Percentiles rank a stretch among this genome's conserved stretches.
Evolutionary conservation across 2,888 invertebrate species (phyloP).

Genomic region (Latrodectus hesperus): DNA sequence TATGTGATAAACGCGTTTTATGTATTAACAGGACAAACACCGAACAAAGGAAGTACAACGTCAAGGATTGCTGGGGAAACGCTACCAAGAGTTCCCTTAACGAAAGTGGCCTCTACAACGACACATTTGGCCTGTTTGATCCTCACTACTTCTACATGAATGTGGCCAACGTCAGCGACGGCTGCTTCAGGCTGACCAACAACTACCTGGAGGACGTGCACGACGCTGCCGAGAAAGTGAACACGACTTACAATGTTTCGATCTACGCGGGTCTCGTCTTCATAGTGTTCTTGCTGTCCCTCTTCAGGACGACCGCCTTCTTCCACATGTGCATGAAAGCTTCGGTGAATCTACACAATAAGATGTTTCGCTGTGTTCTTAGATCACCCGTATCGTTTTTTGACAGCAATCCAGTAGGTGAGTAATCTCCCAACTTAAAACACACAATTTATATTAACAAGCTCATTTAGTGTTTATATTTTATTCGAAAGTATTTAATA

Average conservation of each 20-base stretch:
- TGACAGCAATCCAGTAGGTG: slow-evolving; percentile 77
- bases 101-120: slow-evolving; percentile 36
- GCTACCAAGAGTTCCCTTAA: slow-evolving; percentile 39
- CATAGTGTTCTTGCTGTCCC: slow-evolving; percentile 67
- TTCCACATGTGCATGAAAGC: slow-evolving; percentile 71
- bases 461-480: no score
- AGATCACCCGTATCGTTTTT: slow-evolving; percentile 76
- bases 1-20: not conserved
- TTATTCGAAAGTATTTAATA: no score
- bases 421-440: not conserved
- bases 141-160: slow-evolving; percentile 11
- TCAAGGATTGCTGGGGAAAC: slow-evolving; percentile 49
- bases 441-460: no score
- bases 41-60: slow-evolving; percentile 57
- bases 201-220: slow-evolving; percentile 35
- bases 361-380: slow-evolving; percentile 74
- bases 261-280: slow-evolving; percentile 61
- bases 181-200: slow-evolving; percentile 32
- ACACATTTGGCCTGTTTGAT: slow-evolving; percentile 32
- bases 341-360: slow-evolving; percentile 70
- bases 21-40: slow-evolving; percentile 47
- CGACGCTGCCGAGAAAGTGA: slow-evolving; percentile 19
- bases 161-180: slow-evolving; percentile 37
- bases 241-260: slow-evolving; percentile 31
- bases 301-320: slow-evolving; percentile 69